These are phyloP conservation scores for Tetragnatha montana DNA, from an alignment of 2,888 invertebrate genomes.

Conservation along the genomic window DNA sequence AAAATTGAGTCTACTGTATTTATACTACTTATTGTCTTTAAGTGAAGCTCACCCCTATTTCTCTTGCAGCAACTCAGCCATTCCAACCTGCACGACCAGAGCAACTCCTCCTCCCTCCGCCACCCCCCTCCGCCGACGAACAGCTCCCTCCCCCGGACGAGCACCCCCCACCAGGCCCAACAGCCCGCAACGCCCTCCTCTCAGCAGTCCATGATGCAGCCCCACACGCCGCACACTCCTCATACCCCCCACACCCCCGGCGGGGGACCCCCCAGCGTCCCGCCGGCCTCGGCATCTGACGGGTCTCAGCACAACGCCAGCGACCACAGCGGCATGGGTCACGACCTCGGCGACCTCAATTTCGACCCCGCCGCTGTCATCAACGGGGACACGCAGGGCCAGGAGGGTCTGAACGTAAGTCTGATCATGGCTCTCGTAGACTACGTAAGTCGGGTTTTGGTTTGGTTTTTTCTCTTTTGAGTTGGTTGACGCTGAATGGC, in stretches of 20 bases:
- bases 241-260: conserved; percentile 85
- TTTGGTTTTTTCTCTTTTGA: background rate
- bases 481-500: background rate
- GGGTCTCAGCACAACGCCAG: conserved; percentile 75
- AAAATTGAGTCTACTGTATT: too few species aligned
- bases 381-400: conserved; percentile 88
- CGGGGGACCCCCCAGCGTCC: conserved; percentile 73
- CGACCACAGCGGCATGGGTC: conserved; percentile 56
- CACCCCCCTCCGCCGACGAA: conserved; percentile 30
- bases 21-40: too few species aligned
- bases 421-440: background rate
- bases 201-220: conserved; percentile 65
- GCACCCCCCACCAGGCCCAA: conserved; percentile 55
- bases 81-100: conserved; percentile 63
- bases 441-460: background rate
- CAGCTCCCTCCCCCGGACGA: conserved; percentile 55
- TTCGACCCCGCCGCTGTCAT: conserved; percentile 95
- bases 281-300: conserved; percentile 71
- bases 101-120: conserved; percentile 58
- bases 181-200: conserved; percentile 61
- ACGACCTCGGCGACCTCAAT: conserved; percentile 82
- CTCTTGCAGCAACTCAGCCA: conserved; percentile 69
- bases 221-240: conserved; percentile 82
- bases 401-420: conserved; percentile 93
- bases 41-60: background rate